Evolutionary conservation across 2,797 vertebrate genomes (phyloP).

Genomic region (Antrozous pallidus): DNA sequence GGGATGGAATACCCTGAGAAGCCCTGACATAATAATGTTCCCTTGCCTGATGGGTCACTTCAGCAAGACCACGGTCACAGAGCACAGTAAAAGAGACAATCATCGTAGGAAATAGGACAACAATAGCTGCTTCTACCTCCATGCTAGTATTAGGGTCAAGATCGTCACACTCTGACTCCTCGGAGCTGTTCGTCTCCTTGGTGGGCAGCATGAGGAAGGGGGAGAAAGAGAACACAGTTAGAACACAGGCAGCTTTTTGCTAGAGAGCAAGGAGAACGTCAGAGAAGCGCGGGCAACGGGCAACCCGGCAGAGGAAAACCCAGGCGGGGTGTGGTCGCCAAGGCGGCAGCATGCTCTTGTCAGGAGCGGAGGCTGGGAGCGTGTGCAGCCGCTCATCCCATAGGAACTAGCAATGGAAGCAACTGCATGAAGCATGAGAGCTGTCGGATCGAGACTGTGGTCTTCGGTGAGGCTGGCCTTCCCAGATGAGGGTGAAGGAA

Average conservation of each 20-base stretch:
- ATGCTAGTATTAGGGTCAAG: constrained; percentile 97
- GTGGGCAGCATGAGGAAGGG: constrained; percentile 83
- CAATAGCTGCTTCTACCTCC: constrained; percentile 91
- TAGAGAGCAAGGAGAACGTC: constrained; percentile 42
- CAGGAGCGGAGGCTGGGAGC: constrained; percentile 54
- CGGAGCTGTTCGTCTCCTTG: constrained; percentile 96
- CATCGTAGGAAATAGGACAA: constrained; percentile 73
- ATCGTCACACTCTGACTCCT: constrained; percentile 98
- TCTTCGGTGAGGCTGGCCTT: constrained; percentile 24
- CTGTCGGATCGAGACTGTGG: background rate
- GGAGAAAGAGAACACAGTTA: constrained; percentile 84
- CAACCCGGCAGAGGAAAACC: constrained; percentile 45
- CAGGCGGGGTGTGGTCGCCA: background rate
- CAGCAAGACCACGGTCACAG: constrained; percentile 8
- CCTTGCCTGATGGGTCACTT: background rate
- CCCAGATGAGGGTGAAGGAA: background rate
- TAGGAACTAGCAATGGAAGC: constrained; percentile 66
- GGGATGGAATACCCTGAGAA: background rate
- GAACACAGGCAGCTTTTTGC: constrained; percentile 73
- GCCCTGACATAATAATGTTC: background rate
- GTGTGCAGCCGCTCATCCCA: background rate
- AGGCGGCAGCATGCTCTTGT: constrained; percentile 79
- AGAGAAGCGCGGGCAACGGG: constrained; percentile 63
- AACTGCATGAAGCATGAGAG: constrained; percentile 55
- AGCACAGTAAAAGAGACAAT: constrained; percentile 51